phyloP scores from a whole-genome alignment of 2,888 invertebrate species.

The Bellardia pandia region DNA sequence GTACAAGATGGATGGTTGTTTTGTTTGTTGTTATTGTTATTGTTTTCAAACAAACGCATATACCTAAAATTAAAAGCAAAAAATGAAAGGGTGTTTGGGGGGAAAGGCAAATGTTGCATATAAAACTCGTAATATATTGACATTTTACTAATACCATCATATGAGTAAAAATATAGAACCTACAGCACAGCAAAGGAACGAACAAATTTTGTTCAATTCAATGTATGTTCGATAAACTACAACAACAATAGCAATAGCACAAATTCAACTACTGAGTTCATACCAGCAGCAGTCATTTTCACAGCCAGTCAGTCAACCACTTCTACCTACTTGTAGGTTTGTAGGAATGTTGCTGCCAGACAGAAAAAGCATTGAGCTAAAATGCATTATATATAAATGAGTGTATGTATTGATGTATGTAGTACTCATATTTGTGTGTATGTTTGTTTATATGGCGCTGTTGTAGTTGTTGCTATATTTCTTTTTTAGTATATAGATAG shows the following conservation, averaged over 20 bases:
- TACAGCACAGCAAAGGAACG: conserved; percentile 2
- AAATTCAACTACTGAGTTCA: conserved; percentile 64
- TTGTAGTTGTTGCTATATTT: conserved; percentile 49
- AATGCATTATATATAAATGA: conserved; percentile 65
- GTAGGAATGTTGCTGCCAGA: conserved; percentile 47
- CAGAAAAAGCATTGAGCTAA: conserved; percentile 68
- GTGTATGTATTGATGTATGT: not conserved
- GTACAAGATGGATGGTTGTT: conserved; percentile 66
- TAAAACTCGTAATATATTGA: conserved; percentile 61
- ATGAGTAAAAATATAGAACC: conserved; percentile 52
- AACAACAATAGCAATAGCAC: conserved; percentile 35
- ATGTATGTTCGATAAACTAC: conserved; percentile 72
- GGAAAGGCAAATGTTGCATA: conserved; percentile 36
- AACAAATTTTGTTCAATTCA: conserved; percentile 61
- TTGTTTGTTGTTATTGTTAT: conserved; percentile 42
- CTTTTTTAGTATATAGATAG: conserved; percentile 79
- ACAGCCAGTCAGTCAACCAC: conserved; percentile 58
- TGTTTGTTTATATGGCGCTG: conserved; percentile 22
- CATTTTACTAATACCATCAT: conserved; percentile 68
- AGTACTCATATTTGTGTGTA: conserved; percentile 47
- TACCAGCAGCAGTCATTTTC: conserved; percentile 31
- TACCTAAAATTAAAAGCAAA: not conserved
- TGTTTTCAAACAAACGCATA: conserved; percentile 50
- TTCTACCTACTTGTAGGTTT: conserved; percentile 20
- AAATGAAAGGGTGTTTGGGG: not conserved